These are phyloP conservation scores for Gymnarchus niloticus DNA, from an alignment of 2,113 vertebrate species.

Conservation along the genomic window DNA sequence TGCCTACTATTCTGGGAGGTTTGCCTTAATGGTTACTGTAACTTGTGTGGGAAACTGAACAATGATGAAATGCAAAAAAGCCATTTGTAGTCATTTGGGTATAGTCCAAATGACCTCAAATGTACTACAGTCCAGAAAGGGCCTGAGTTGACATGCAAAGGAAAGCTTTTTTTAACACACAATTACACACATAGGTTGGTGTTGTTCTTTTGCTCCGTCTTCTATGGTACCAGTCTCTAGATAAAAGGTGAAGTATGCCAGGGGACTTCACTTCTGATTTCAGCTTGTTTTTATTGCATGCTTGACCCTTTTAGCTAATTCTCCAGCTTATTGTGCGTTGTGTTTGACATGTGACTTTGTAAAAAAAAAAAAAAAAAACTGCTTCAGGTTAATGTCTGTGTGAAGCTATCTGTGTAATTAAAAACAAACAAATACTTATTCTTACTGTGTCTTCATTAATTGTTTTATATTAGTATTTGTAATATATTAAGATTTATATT, in stretches of 20 bases:
- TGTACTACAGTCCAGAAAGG: constrained; percentile 44
- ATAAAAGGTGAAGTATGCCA: constrained; percentile 71
- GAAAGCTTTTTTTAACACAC: constrained; percentile 71
- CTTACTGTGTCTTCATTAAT: constrained; percentile 18
- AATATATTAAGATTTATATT: background rate
- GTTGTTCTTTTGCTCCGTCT: constrained; percentile 51
- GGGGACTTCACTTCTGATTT: constrained; percentile 69
- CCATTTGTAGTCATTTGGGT: constrained; percentile 37
- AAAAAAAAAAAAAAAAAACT: constrained; percentile 74
- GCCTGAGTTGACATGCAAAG: constrained; percentile 60
- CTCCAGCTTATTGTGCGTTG: constrained; percentile 83
- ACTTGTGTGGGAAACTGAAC: constrained; percentile 30
- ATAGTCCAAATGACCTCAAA: constrained; percentile 53
- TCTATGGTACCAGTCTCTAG: constrained; percentile 64
- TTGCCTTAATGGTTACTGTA: background rate
- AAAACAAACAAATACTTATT: constrained; percentile 70
- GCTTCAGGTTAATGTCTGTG: constrained; percentile 88
- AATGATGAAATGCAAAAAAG: constrained; percentile 45
- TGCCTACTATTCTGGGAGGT: background rate
- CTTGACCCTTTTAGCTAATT: constrained; percentile 72
- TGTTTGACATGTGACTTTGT: constrained; percentile 88
- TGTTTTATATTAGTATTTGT: background rate
- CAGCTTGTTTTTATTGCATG: constrained; percentile 79
- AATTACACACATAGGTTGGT: constrained; percentile 63
- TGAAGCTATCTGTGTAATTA: constrained; percentile 94